These are phyloP conservation scores for Rotaria sp. DNA, from an alignment of 2,888 invertebrate species.

Conservation along the genomic window DNA sequence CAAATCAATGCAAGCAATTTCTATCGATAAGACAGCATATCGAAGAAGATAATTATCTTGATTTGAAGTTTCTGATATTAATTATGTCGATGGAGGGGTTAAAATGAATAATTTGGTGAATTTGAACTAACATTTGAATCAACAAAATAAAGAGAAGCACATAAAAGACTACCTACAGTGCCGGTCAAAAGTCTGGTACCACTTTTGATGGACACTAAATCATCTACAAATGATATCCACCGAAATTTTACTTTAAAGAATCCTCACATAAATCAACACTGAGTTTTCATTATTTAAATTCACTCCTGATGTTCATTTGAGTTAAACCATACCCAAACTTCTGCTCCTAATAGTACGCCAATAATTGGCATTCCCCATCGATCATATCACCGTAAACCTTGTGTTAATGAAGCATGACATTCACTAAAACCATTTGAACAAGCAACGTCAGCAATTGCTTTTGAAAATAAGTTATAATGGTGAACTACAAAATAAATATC, in stretches of 20 bases:
- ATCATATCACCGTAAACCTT: slow-evolving; percentile 84
- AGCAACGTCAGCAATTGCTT: slow-evolving; percentile 78
- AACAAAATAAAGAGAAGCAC: slow-evolving; percentile 89
- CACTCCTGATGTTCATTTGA: slow-evolving; percentile 58
- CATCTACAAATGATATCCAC: slow-evolving; percentile 80
- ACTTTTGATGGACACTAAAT: no score
- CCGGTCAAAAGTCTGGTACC: no score
- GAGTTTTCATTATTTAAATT: no score
- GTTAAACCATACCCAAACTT: slow-evolving; percentile 85
- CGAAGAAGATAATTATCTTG: slow-evolving; percentile 45
- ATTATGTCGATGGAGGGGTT: background rate
- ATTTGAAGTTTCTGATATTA: background rate
- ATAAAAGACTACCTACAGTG: slow-evolving; percentile 86
- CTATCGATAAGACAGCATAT: slow-evolving; percentile 81
- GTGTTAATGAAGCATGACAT: slow-evolving; percentile 79
- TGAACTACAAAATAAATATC: no score
- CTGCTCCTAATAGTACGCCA: slow-evolving; percentile 84
- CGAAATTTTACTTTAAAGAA: slow-evolving; percentile 64
- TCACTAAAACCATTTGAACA: slow-evolving; percentile 76
- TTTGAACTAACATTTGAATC: slow-evolving; percentile 71
- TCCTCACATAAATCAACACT: background rate
- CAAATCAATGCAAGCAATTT: slow-evolving; percentile 77
- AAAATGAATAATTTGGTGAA: slow-evolving; percentile 71
- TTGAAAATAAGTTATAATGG: slow-evolving; percentile 78
- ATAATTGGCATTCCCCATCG: slow-evolving; percentile 86